These are phyloP conservation scores for Acleris emargana DNA, from an alignment of 2,888 invertebrate species.

Conservation along the genomic window DNA sequence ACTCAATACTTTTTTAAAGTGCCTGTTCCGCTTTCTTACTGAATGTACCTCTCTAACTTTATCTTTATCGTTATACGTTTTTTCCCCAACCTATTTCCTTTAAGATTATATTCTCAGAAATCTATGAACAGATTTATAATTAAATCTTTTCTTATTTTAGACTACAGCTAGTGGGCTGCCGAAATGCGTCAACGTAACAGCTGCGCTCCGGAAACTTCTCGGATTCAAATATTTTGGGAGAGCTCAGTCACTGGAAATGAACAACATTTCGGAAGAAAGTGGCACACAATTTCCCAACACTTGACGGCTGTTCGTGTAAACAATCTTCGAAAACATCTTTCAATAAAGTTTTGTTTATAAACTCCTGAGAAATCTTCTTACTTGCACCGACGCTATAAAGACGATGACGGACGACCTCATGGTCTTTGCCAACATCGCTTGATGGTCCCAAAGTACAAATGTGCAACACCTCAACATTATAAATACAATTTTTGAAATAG, in stretches of 20 bases:
- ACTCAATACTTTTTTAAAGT: no score
- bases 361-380: slow-evolving; percentile 45
- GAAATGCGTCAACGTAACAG: neutral
- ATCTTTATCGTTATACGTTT: no score
- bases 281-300: neutral
- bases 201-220: neutral
- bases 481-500: neutral
- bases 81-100: no score
- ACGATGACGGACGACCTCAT: slow-evolving; percentile 56
- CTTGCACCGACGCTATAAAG: slow-evolving; percentile 62
- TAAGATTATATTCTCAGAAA: no score
- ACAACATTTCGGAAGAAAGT: neutral
- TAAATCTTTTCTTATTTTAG: neutral
- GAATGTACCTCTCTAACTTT: no score
- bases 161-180: neutral
- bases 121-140: no score
- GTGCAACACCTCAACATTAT: neutral
- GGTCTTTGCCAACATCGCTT: slow-evolving; percentile 67
- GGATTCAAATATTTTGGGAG: neutral
- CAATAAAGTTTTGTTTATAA: neutral
- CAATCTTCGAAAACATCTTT: neutral
- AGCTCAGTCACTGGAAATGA: neutral
- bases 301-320: neutral
- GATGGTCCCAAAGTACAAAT: neutral
- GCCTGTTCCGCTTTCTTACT: no score